Conservation (phyloP, 2,888 invertebrate genomes). For the Mongoloraphidia duomilia region DNA sequence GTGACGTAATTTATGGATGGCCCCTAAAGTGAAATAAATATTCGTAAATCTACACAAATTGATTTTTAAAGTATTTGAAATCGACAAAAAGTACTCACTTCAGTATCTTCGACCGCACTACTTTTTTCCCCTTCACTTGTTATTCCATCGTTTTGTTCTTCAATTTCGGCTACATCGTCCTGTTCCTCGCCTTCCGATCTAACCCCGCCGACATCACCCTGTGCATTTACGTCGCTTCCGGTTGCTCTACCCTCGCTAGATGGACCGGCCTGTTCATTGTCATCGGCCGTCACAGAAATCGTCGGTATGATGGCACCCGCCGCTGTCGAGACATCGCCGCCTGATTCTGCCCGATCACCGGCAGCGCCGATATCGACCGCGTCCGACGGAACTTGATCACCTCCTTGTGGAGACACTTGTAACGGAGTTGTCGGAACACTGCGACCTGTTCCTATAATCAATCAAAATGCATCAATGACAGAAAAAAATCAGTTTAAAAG, state of each 20-base stretch:
- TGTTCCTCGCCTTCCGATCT: constrained; percentile 31
- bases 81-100: constrained; percentile 15
- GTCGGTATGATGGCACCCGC: constrained; percentile 20
- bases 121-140: constrained; percentile 50
- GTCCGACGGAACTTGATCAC: constrained; percentile 13
- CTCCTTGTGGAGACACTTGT: constrained; percentile 43
- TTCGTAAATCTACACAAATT: constrained; percentile 10
- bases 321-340: constrained; percentile 22
- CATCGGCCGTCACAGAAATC: neutral
- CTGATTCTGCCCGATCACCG: constrained; percentile 22
- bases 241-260: constrained; percentile 19
- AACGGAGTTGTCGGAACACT: constrained; percentile 54
- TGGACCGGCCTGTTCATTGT: neutral
- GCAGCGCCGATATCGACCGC: constrained; percentile 12
- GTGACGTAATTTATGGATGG: too few species aligned
- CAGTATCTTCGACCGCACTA: constrained; percentile 30
- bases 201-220: constrained; percentile 22
- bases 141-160: constrained; percentile 34
- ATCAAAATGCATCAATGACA: too few species aligned
- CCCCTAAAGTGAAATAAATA: too few species aligned
- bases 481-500: too few species aligned
- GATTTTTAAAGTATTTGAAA: constrained; percentile 14
- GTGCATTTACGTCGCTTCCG: constrained; percentile 18
- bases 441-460: constrained; percentile 37
- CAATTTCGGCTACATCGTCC: constrained; percentile 15